Evolutionary conservation across 2,888 invertebrate genomes (phyloP), one percentile per base, ranked within the genome.

Genomic region (Panzeria rudis): DNA sequence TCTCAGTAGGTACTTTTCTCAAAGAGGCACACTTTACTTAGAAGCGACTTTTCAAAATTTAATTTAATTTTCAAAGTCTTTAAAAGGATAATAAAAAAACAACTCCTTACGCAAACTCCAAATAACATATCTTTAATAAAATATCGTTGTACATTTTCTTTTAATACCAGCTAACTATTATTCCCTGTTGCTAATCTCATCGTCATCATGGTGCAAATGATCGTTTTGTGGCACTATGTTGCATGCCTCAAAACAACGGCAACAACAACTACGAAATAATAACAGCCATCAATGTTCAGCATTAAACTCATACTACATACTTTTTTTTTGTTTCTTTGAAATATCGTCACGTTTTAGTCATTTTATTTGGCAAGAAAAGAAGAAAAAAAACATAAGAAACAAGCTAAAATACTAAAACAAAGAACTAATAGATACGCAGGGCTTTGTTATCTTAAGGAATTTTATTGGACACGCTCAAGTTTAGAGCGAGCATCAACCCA

Each of bases 331-430:
- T 68, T 54, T 78, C 71, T 82, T 79, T 85, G 78, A 79, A 85
- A 85, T 85, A 85, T 82, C 85, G 82, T 85, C 85, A 85, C 85
- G 85, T 85, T 85, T 85, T 79, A 79, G 78, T 69, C 78, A 85
- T 85, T 85, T 85, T 85, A 82, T 85, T 85, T 85, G 82, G 78
- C 78, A 38, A 81, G 35, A 32, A 77, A 38, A 17, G 8, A 29
- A 29, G 5, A 29, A 29, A 29, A 62, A 44, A 29, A 69, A 29
- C 11, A 47, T n/a, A 32, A 68, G 8, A 47, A 35, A 35, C 52
- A 54, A 54, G 61, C 32, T 44, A 38, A 78, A 71, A 52, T 32
- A 78, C 50, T 61, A 69, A 69, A 80, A 80, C 64, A 47, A 35
- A 73, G 38, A 54, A 64, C 72, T 66, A 72, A 73, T 50, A 82